These are phyloP conservation scores for Cyanoliseus patagonus DNA, from an alignment of 2,113 vertebrate species.

Conservation along the genomic window DNA sequence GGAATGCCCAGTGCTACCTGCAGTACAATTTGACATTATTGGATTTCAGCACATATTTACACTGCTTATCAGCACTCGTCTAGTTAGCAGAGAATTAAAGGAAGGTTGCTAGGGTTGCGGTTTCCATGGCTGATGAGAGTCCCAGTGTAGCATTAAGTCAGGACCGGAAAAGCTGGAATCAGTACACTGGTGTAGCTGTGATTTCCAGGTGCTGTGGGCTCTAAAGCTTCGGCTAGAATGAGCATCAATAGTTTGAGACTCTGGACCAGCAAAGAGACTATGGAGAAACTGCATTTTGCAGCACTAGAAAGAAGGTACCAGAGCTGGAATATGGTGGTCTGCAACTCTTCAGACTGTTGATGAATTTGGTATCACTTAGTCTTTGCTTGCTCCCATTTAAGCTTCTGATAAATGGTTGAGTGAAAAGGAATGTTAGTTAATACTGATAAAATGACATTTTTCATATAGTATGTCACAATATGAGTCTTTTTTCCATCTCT, in stretches of 20 bases:
- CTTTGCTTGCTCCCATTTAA: not conserved
- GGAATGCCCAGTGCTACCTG: not conserved
- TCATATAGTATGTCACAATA: not conserved
- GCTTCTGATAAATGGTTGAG: not conserved
- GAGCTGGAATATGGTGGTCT: not conserved
- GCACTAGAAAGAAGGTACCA: not conserved
- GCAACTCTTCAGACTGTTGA: not conserved
- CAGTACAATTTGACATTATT: not conserved
- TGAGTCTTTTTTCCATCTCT: not conserved
- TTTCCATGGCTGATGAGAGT: conserved; percentile 14
- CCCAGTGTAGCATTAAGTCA: not conserved
- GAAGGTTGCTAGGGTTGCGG: conserved; percentile 12
- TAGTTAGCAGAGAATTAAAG: conserved; percentile 1
- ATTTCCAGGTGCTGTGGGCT: not conserved
- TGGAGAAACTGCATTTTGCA: not conserved
- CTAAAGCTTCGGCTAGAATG: not conserved
- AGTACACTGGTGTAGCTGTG: not conserved
- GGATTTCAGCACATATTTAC: not conserved
- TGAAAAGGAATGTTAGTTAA: not conserved
- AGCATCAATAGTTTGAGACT: not conserved
- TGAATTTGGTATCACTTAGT: not conserved
- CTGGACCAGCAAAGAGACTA: not conserved
- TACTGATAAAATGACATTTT: not conserved
- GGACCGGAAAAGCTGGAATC: not conserved
- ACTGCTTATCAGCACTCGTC: not conserved